Base-by-base conservation (phyloP, 2,113 vertebrate species). In the Tympanuchus pallidicinctus region DNA sequence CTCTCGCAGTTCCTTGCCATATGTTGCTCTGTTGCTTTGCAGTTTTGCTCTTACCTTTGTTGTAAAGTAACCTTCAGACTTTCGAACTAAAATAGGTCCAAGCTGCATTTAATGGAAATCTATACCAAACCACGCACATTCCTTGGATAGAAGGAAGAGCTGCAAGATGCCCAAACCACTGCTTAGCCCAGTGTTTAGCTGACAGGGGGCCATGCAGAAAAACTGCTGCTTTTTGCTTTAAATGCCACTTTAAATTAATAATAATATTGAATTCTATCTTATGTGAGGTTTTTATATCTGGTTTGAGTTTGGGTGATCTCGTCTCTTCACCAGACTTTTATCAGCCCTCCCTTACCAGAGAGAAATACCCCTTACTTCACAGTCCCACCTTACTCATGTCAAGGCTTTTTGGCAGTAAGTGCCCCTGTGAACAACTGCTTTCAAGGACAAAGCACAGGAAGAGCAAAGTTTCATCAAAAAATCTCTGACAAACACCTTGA, bases 81-180 rank as follows among this genome's bases (percentile, higher is more conserved):
- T 94, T 82, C 78, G 76, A 93, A 79, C 73, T 75, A 57, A 92
- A 96, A 77, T 1, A 84, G 60, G 28, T 40, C 82, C 93, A 86
- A 59, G 75, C 57, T 65, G 34, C 43, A 69, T 78, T 86, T 81
- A 78, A 48, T 24, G 60, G 52, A 24, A 71, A 93, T 66, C 52
- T 92, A 47, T 52, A 36, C 50, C 59, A 70, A 91, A 59, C 30
- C 48, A 42, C 27, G 90, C 40, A 20, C 73, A 86, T 93, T 90
- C 70, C 76, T 95, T 69, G 76, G 88, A 79, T 56, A 91, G 79
- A 73, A 88, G 61, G 70, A 88, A 86, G 52, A 65, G 88, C 47
- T 86, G 78, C 93, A 74, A 74, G 88, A 81, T 95, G 91, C 76
- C 61, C 85, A 88, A 94, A 93, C n/a, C 69, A 90, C 76, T 92